Evolutionary conservation across 2,888 invertebrate genomes (phyloP).

Genomic region (Timema cristinae): DNA sequence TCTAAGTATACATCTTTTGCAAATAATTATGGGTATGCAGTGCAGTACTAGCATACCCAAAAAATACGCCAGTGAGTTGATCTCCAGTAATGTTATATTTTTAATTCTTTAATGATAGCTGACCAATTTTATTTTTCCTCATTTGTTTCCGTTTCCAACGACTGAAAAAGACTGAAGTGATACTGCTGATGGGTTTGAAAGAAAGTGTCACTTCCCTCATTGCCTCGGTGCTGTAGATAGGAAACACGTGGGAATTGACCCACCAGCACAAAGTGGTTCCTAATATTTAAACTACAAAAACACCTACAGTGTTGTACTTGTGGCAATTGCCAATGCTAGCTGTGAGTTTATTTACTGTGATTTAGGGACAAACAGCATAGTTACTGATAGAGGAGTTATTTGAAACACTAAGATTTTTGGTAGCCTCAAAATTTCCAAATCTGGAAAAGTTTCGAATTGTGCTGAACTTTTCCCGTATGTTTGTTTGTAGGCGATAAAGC

Average conservation of each 20-base stretch:
- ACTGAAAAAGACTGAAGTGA: slow-evolving; percentile 1
- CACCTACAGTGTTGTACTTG: slow-evolving; percentile 29
- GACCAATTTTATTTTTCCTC: background rate
- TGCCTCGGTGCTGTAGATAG: slow-evolving; percentile 20
- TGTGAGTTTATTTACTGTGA: slow-evolving; percentile 32
- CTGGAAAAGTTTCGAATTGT: slow-evolving; percentile 15
- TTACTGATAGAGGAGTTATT: slow-evolving; percentile 35
- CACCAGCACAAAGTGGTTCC: slow-evolving; percentile 27
- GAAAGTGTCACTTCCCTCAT: slow-evolving; percentile 19
- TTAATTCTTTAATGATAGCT: no score
- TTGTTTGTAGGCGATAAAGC: slow-evolving; percentile 32
- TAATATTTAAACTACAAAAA: slow-evolving; percentile 31
- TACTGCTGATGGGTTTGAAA: slow-evolving; percentile 8
- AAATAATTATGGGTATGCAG: no score
- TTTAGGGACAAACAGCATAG: slow-evolving; percentile 32
- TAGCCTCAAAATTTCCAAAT: slow-evolving; percentile 18
- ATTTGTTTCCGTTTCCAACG: slow-evolving; percentile 15
- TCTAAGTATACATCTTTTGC: no score
- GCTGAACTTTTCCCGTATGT: slow-evolving; percentile 28
- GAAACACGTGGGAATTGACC: slow-evolving; percentile 16
- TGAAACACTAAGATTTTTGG: slow-evolving; percentile 30
- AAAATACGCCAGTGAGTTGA: no score
- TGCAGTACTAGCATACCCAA: no score
- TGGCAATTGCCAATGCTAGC: slow-evolving; percentile 33
- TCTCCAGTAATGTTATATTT: no score